Conservation (phyloP, 2,797 vertebrate species). For the Takifugu ocellatus region DNA sequence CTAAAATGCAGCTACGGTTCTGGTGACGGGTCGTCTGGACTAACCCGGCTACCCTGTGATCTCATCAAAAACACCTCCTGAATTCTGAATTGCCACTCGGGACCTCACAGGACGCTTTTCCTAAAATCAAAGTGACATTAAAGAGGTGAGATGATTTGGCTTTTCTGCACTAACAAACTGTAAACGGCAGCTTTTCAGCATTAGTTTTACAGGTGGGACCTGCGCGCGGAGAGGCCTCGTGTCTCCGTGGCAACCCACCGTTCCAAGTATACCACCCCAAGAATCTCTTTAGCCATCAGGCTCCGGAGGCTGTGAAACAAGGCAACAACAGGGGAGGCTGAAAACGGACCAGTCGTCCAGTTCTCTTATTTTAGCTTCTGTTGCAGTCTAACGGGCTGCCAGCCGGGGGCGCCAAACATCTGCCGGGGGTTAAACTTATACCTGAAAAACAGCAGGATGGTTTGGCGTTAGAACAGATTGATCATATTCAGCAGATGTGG, state of each 20-base stretch:
- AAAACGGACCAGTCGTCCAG: not conserved
- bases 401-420: slow-evolving; percentile 80
- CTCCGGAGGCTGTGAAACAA: slow-evolving; percentile 40
- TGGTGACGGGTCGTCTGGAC: too few species aligned
- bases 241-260: slow-evolving; percentile 34
- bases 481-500: too few species aligned
- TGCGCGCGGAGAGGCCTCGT: slow-evolving; percentile 24
- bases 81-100: too few species aligned
- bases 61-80: too few species aligned
- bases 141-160: slow-evolving; percentile 3
- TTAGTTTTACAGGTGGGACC: slow-evolving; percentile 9
- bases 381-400: slow-evolving; percentile 70
- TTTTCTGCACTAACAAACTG: slow-evolving; percentile 20
- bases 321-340: slow-evolving; percentile 32
- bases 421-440: slow-evolving; percentile 88
- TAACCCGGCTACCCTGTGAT: too few species aligned
- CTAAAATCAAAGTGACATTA: too few species aligned
- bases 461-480: too few species aligned
- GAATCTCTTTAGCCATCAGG: slow-evolving; percentile 19
- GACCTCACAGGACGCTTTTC: too few species aligned
- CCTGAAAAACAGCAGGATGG: slow-evolving; percentile 54
- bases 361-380: slow-evolving; percentile 65
- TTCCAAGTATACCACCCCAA: slow-evolving; percentile 1
- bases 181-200: slow-evolving; percentile 7
- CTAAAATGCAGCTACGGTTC: too few species aligned